A percentile compares a stretch with the other conserved stretches of the same genome.
Conservation (phyloP, 2,113 vertebrate genomes). For the Monarcha castaneiventris region DNA sequence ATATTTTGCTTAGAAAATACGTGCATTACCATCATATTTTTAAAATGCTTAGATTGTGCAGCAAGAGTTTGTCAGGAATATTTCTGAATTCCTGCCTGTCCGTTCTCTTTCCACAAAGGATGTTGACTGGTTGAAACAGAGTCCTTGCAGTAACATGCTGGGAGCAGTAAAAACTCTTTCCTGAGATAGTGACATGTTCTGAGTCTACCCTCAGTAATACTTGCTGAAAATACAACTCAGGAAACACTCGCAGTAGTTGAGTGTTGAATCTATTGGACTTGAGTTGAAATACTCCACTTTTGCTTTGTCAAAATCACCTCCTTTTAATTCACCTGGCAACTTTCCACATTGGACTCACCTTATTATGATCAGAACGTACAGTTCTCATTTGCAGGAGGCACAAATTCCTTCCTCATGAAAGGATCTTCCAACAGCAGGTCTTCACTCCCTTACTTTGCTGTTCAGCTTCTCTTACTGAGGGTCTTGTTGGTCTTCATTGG, state of each 20-base stretch:
- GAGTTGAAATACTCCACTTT: not conserved
- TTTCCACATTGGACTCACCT: not conserved
- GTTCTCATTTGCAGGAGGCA: not conserved
- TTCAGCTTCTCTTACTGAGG: not conserved
- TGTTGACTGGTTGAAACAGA: not conserved
- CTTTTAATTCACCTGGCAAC: not conserved
- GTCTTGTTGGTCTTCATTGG: not conserved
- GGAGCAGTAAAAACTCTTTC: not conserved
- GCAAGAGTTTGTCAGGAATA: not conserved
- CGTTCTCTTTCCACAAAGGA: not conserved
- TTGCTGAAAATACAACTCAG: not conserved
- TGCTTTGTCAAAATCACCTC: not conserved
- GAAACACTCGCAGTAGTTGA: fast-evolving
- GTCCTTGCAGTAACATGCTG: not conserved
- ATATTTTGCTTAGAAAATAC: not conserved
- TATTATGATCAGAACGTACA: not conserved
- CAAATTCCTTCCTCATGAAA: not conserved
- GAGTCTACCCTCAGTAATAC: not conserved
- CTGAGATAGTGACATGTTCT: not conserved
- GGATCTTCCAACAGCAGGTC: not conserved
- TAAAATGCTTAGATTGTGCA: not conserved
- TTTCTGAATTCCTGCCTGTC: not conserved
- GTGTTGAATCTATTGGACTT: not conserved
- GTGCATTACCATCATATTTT: not conserved
- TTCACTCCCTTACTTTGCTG: not conserved